phyloP scores from a whole-genome alignment of 2,888 invertebrate genomes.

The Lepidochitona cinerea region DNA sequence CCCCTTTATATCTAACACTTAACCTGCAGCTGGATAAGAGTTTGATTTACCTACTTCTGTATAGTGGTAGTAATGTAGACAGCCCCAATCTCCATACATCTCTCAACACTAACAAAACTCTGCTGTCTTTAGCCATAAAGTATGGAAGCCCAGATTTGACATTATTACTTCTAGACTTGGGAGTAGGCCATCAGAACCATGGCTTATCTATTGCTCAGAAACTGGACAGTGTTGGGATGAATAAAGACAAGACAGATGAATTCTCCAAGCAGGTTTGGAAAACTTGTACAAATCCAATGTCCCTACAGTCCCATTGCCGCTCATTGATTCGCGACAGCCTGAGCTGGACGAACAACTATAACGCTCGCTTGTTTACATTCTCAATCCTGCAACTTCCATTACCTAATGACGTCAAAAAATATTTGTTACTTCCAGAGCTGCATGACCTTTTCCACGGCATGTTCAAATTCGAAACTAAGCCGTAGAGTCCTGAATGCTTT shows the following conservation, averaged over 20 bases:
- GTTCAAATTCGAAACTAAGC: not conserved
- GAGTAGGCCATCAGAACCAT: not conserved
- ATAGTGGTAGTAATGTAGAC: slow-evolving; percentile 22
- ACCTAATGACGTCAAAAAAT: not conserved
- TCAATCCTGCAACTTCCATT: not conserved
- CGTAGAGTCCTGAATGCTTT: not conserved
- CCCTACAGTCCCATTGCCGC: not conserved
- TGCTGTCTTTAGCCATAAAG: not conserved
- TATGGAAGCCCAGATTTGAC: not conserved
- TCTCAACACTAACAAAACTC: not conserved
- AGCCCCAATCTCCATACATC: not conserved
- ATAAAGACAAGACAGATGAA: not conserved
- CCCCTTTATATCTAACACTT: slow-evolving; percentile 53
- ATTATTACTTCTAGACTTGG: not conserved
- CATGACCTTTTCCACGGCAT: not conserved
- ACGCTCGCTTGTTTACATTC: not conserved
- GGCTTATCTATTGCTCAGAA: not conserved
- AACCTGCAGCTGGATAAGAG: slow-evolving; percentile 24
- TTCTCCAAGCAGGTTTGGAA: not conserved
- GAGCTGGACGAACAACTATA: not conserved
- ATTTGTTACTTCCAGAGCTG: slow-evolving; percentile 1
- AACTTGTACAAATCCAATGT: not conserved
- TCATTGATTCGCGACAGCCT: not conserved
- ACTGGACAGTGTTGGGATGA: not conserved
- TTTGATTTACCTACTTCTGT: slow-evolving; percentile 32